Evolutionary conservation across 2,888 invertebrate genomes (phyloP).

Genomic region (Chelonus formosanus): DNA sequence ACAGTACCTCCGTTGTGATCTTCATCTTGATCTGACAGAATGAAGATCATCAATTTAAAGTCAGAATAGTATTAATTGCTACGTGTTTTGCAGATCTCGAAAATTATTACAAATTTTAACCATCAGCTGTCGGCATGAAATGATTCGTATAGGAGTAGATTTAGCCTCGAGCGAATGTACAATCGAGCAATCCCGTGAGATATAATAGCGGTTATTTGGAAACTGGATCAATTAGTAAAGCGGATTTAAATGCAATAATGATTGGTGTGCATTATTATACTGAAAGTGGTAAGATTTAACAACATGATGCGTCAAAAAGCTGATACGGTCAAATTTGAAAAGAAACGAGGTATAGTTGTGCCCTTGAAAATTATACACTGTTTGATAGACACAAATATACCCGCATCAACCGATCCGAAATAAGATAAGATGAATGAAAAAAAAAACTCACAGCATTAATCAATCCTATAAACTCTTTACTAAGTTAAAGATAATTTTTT

Average conservation of each 20-base stretch:
- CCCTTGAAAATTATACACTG: too few relatives aligned
- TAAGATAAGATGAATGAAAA: too few relatives aligned
- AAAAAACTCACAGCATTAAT: too few relatives aligned
- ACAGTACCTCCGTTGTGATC: slow-evolving; percentile 9
- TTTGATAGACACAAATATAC: too few relatives aligned
- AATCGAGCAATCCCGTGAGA: slow-evolving; percentile 49
- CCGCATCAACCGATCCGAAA: too few relatives aligned
- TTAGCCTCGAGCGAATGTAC: slow-evolving; percentile 52
- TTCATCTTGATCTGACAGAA: slow-evolving; percentile 16
- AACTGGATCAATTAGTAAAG: slow-evolving; percentile 46
- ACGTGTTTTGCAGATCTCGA: slow-evolving; percentile 28
- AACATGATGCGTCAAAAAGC: slow-evolving; percentile 33
- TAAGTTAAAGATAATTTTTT: too few relatives aligned
- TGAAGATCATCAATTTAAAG: slow-evolving; percentile 24
- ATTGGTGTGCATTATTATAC: slow-evolving; percentile 42
- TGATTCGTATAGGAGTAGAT: slow-evolving; percentile 25
- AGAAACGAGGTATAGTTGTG: too few relatives aligned
- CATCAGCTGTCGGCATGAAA: slow-evolving; percentile 49
- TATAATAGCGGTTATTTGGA: slow-evolving; percentile 55
- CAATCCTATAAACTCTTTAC: too few relatives aligned
- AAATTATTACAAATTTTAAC: slow-evolving; percentile 55
- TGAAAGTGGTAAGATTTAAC: slow-evolving; percentile 31
- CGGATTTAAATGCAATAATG: slow-evolving; percentile 45
- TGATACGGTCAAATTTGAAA: too few relatives aligned
- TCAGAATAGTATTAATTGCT: slow-evolving; percentile 38